Conservation (phyloP, 2,888 invertebrate genomes). For the Spilosoma lubricipeda region DNA sequence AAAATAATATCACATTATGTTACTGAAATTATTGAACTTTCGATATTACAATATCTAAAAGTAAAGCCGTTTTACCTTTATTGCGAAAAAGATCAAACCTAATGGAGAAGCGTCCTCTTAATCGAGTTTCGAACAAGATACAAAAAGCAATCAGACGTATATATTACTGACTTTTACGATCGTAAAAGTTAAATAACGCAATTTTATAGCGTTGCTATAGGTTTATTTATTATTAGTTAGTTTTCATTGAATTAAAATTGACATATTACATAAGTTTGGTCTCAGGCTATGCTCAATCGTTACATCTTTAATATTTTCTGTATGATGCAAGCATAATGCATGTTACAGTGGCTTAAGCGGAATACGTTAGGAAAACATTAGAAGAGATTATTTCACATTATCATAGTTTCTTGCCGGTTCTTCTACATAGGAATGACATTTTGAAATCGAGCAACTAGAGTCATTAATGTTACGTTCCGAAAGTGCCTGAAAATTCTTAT, state of each 20-base stretch:
- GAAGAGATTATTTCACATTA: too few relatives aligned
- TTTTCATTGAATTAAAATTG: neutral
- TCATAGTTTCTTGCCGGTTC: too few relatives aligned
- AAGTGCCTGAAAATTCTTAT: too few relatives aligned
- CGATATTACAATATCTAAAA: neutral
- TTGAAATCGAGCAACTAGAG: too few relatives aligned
- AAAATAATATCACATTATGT: neutral
- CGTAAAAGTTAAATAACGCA: neutral
- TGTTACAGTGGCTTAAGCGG: neutral
- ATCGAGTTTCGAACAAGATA: constrained; percentile 1
- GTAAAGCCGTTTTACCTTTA: constrained; percentile 3
- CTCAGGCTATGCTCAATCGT: neutral
- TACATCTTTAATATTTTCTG: neutral
- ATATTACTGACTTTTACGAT: neutral
- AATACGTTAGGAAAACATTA: neutral
- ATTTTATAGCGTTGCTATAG: neutral
- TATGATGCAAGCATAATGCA: neutral
- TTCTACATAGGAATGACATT: too few relatives aligned
- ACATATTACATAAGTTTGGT: neutral
- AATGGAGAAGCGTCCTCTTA: neutral
- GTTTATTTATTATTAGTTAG: neutral
- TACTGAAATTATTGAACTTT: neutral
- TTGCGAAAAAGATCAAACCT: neutral
- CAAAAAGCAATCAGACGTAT: neutral
- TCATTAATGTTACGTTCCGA: too few relatives aligned